phyloP scores from a whole-genome alignment of 2,113 vertebrate species.

The Perccottus glenii region DNA sequence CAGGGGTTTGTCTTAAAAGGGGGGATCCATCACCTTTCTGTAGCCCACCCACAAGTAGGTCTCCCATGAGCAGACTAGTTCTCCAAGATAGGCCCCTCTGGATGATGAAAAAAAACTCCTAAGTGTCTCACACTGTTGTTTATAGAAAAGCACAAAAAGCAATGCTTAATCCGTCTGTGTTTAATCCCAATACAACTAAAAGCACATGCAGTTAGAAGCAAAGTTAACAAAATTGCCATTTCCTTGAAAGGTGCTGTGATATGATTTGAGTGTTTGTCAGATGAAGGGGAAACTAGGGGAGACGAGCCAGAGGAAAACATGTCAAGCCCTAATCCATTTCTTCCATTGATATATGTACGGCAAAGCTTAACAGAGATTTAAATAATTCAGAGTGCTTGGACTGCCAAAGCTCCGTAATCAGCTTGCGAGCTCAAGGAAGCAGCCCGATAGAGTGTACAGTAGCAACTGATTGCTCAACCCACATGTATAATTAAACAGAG shows the following conservation, averaged over 20 bases:
- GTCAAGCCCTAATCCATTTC: constrained; percentile 78
- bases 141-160: constrained; percentile 24
- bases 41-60: constrained; percentile 51
- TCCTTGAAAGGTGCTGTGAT: constrained; percentile 52
- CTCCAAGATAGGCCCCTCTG: constrained; percentile 42
- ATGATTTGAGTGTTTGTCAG: constrained; percentile 54
- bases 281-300: constrained; percentile 45
- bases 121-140: constrained; percentile 14
- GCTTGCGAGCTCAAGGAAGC: constrained; percentile 77
- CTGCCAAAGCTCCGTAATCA: constrained; percentile 84
- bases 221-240: constrained; percentile 52
- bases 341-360: constrained; percentile 79
- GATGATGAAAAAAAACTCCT: constrained; percentile 30
- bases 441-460: constrained; percentile 69
- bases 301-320: constrained; percentile 65
- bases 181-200: constrained; percentile 46
- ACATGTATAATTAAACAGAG: constrained; percentile 84
- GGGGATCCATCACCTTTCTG: constrained; percentile 49
- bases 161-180: constrained; percentile 45
- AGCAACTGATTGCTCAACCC: constrained; percentile 59
- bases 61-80: constrained; percentile 17
- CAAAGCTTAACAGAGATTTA: constrained; percentile 85
- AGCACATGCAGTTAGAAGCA: constrained; percentile 32
- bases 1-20: constrained; percentile 28
- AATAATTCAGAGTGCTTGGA: constrained; percentile 88